Evolutionary conservation across 2,888 invertebrate genomes (phyloP).

Genomic region (Tuta absoluta): DNA sequence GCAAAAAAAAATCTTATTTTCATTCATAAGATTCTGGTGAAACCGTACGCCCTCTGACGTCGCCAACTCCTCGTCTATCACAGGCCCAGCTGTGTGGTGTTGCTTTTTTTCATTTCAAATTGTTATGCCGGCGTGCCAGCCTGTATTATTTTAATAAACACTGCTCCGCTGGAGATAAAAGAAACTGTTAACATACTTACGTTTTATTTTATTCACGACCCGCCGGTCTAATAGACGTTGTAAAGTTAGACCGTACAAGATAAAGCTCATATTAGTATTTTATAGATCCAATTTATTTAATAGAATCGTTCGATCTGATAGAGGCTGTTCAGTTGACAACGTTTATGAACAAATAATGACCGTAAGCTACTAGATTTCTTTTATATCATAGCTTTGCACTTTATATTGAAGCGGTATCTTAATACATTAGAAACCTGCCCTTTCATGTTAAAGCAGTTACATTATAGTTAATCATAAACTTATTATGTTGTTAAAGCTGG

Average conservation of each 20-base stretch:
- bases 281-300: conserved; percentile 18
- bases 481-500: conserved; percentile 20
- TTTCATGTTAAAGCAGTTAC: conserved; percentile 5
- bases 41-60: background rate
- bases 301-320: conserved; percentile 11
- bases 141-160: conserved; percentile 29
- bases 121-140: conserved; percentile 22
- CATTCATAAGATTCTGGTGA: no score
- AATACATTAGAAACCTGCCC: background rate
- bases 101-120: conserved; percentile 25
- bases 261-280: conserved; percentile 15
- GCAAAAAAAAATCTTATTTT: no score
- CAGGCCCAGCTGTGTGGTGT: conserved; percentile 12
- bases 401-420: background rate
- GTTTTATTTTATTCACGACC: conserved; percentile 13
- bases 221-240: conserved; percentile 3
- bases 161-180: conserved; percentile 24
- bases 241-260: background rate
- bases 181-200: conserved; percentile 20
- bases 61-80: background rate
- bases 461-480: background rate
- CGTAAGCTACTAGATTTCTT: background rate
- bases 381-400: background rate
- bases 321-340: conserved; percentile 4
- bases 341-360: background rate